Percentiles rank a stretch among this genome's conserved stretches.
Conservation (phyloP, 2,113 vertebrate species). For the Neopipo cinnamomea region DNA sequence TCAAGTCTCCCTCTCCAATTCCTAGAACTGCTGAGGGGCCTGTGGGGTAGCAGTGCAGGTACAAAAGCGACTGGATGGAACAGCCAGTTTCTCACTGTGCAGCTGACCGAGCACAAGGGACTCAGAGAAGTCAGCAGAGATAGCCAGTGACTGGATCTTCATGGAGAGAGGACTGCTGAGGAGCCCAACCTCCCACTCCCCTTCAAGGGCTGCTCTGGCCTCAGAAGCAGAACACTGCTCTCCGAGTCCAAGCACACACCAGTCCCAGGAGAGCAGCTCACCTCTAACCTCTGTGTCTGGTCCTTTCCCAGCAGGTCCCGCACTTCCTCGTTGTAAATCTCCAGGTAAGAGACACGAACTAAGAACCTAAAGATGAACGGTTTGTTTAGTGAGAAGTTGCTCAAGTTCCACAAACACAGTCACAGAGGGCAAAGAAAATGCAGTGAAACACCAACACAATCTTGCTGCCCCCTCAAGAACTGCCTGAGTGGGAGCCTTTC, state of each 20-base stretch:
- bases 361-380: slow-evolving; percentile 83
- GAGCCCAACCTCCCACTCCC: neutral
- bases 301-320: slow-evolving; percentile 95
- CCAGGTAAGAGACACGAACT: slow-evolving; percentile 96
- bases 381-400: neutral
- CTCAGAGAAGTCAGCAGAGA: neutral
- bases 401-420: neutral
- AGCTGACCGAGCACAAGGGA: neutral
- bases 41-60: neutral
- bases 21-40: neutral
- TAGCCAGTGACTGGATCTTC: neutral
- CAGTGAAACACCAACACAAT: neutral
- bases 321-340: slow-evolving; percentile 99
- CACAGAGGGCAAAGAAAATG: neutral
- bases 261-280: slow-evolving; percentile 58
- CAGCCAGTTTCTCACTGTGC: neutral
- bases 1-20: neutral
- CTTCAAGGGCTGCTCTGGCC: neutral
- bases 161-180: neutral
- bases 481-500: neutral
- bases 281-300: slow-evolving; percentile 94
- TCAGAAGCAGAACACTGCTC: neutral
- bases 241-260: neutral
- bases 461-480: neutral
- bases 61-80: neutral